Base-by-base conservation (phyloP, 2,888 invertebrate species). In the Harpagoxenus sublaevis region DNA sequence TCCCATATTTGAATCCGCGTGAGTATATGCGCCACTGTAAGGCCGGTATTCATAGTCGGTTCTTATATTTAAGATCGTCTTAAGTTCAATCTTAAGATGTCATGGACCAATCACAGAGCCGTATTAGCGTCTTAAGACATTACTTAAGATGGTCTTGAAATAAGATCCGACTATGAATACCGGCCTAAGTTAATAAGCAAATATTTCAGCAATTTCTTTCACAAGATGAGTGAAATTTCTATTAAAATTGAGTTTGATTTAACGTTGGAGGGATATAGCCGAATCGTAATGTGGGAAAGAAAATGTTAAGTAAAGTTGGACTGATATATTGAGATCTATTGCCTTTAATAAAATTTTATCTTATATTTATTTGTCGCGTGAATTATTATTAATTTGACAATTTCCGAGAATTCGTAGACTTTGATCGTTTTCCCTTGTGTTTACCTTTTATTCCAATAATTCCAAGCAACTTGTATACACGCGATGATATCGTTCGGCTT, bases 381-480 rank as follows among this genome's bases (percentile, higher is more conserved):
- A 6, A n/a, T 31, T 68, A n/a, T 31, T 68, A 39, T 57, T 55
- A 70, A 78, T 57, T 57, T 31, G 12, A 45, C 39, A 45, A 45
- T 28, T 42, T 45, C 42, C 8, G n/a, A 28, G 15, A 77, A 77
- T n/a, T 65, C 18, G 18, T 1, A 31, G n/a, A 35, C 18, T 71
- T 48, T 53, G 55, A 70, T 57, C 70, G 31, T 57, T 9, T 18
- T 23, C 1, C 1, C 23, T 10, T 35, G 28, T 62, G 73, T 73
- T 73, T 81, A 81, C 48, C 10, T 39, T n/a, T 57, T 31, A 71
- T 60, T 70, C 18, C 15, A 3, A 57, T 48, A 70, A 60, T 70
- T 12, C 57, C 28, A 8, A 62, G 6, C 31, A 31, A n/a, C 15
- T 23, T 39, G 2, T 55, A 23, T 23, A 23, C 23, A 78, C 6